These are phyloP conservation scores for Enteromius viviparus DNA, from an alignment of 2,797 vertebrate species.

Conservation along the genomic window DNA sequence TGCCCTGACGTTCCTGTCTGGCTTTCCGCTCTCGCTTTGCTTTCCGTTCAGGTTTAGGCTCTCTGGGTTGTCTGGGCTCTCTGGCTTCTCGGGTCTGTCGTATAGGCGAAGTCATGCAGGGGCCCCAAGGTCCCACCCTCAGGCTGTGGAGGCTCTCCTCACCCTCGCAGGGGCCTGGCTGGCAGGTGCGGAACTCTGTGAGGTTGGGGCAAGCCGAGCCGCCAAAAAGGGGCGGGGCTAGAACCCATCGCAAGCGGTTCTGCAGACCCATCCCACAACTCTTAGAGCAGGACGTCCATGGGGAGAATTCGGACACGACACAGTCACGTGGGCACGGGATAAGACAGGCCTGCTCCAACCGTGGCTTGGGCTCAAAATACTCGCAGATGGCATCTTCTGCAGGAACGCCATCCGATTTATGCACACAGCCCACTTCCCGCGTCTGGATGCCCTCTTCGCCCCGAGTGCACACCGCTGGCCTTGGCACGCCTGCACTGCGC, in stretches of 20 bases:
- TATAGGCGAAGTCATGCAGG: conserved; percentile 77
- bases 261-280: conserved; percentile 89
- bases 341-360: conserved; percentile 93
- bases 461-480: conserved; percentile 78
- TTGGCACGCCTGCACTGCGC: conserved; percentile 72
- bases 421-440: conserved; percentile 88
- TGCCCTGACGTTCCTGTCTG: conserved; percentile 57
- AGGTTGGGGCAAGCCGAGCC: conserved; percentile 90
- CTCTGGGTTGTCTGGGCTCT: conserved; percentile 21
- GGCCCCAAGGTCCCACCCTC: conserved; percentile 88
- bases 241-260: conserved; percentile 84
- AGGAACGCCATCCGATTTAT: conserved; percentile 79
- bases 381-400: conserved; percentile 92
- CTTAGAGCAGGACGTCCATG: conserved; percentile 90
- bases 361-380: conserved; percentile 95
- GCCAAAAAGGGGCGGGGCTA: conserved; percentile 88
- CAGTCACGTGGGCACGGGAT: conserved; percentile 93
- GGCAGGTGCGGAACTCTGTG: conserved; percentile 91
- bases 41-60: conserved; percentile 37
- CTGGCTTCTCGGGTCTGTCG: conserved; percentile 69
- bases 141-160: conserved; percentile 88
- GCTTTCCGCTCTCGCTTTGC: conserved; percentile 58
- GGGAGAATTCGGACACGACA: conserved; percentile 85
- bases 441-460: conserved; percentile 95
- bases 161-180: conserved; percentile 74